These are phyloP conservation scores for Danionella dracula DNA, from an alignment of 2,797 vertebrate species.

Conservation along the genomic window DNA sequence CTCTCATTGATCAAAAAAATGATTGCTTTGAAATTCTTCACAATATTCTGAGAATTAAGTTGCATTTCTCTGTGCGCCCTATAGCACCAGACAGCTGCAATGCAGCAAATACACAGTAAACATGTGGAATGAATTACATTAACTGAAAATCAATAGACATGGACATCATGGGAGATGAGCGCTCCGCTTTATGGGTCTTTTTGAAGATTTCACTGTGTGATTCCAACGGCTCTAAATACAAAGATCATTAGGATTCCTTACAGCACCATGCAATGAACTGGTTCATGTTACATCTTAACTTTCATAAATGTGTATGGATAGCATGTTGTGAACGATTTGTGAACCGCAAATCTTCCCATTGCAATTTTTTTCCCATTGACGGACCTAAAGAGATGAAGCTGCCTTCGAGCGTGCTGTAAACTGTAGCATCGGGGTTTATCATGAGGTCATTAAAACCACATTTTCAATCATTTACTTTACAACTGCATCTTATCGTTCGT, in stretches of 20 bases:
- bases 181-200: slow-evolving; percentile 12
- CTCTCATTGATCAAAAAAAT: slow-evolving; percentile 6
- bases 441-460: background rate
- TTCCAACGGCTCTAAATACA: slow-evolving; percentile 12
- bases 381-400: no score
- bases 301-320: background rate
- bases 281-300: no score
- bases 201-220: slow-evolving; percentile 19
- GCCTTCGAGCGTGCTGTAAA: no score
- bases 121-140: slow-evolving; percentile 36
- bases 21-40: background rate
- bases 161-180: slow-evolving; percentile 16
- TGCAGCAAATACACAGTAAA: slow-evolving; percentile 31
- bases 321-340: background rate
- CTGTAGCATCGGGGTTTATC: background rate
- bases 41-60: slow-evolving; percentile 11
- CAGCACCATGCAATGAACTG: background rate
- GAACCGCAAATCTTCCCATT: background rate
- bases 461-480: background rate
- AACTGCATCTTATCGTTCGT: background rate
- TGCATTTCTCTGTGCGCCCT: background rate
- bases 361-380: no score
- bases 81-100: slow-evolving; percentile 22
- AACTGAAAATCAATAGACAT: slow-evolving; percentile 34
- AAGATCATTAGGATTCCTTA: slow-evolving; percentile 1